Evolutionary conservation across 2,113 vertebrate species (phyloP), one percentile per base, ranked within the genome.

Genomic region (Fukomys damarensis): DNA sequence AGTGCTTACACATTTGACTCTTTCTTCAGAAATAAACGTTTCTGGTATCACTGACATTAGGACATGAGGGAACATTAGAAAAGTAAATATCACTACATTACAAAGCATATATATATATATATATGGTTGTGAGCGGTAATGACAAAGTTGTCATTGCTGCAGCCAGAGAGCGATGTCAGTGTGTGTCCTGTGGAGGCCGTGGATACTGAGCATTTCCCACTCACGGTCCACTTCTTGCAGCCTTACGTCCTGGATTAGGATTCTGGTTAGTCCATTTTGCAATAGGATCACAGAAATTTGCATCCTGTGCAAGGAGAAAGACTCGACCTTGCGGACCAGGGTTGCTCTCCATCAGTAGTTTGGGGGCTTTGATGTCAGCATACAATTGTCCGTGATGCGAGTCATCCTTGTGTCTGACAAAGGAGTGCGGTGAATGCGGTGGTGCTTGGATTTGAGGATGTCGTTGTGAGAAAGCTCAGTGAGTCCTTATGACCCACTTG

Each of bases 41-140:
- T n/a, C n/a, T n/a, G n/a, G n/a, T n/a, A n/a, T n/a, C n/a, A n/a
- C n/a, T n/a, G n/a, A n/a, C n/a, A n/a, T n/a, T n/a, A n/a, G n/a
- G n/a, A n/a, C n/a, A n/a, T n/a, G n/a, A n/a, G n/a, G n/a, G n/a
- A n/a, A n/a, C n/a, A n/a, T n/a, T n/a, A n/a, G n/a, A n/a, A n/a
- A n/a, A n/a, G n/a, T n/a, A n/a, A n/a, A n/a, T n/a, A n/a, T n/a
- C n/a, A n/a, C n/a, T n/a, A n/a, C n/a, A n/a, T n/a, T n/a, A n/a
- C n/a, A n/a, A n/a, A n/a, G n/a, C n/a, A n/a, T n/a, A n/a, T n/a
- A n/a, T n/a, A n/a, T n/a, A n/a, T n/a, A n/a, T n/a, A n/a, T n/a
- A n/a, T n/a, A n/a, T n/a, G n/a, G n/a, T n/a, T 97, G 97, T 89
- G 65, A 95, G 93, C 79, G 74, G 56, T 88, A 79, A 20, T 90